Evolutionary conservation across 92 coral and sea anemone species (phyloP), one percentile per base, ranked within the genome.

Genomic region (Desmophyllum pertusum): DNA sequence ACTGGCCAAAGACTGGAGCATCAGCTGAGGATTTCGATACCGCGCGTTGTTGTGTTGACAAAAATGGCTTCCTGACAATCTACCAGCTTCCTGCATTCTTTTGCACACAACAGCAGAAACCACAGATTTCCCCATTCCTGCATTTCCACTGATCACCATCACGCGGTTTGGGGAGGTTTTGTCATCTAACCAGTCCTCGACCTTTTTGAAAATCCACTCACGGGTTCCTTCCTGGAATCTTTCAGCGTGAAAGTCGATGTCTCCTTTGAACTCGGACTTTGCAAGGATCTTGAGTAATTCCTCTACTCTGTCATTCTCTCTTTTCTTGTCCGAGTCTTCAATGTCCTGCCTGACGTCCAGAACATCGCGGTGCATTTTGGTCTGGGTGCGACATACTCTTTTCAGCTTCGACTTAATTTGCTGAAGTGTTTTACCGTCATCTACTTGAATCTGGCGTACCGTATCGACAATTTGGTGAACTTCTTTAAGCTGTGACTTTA

Each of bases 161-260:
- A 57, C 64, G 1, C 64, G 64, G 30, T 57, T 23, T 57, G 5
- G 29, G 6, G 30, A 57, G 6, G 29, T 57, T 57, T 21, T 57
- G 31, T 57, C 64, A 27, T 57, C 64, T 0, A 57, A 8, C 64
- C 64, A 57, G 25, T 21, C 64, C 3, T 57, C 31, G 17, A 88
- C 62, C 19, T 29, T 43, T 25, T 78, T 73, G 27, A 89, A 73
- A n/a, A 89, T 43, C 92, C 92, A 89, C n/a, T 31, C 64, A 21
- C 92, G 81, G 14, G 86, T 89, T 15, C 92, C 92, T 21, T 68
- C 81, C 10, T 73, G 65, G 33, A 39, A 57, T 55, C 85, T 59
- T 38, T 38, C 42, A 21, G 27, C n/a, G 55, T 70, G 61, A 39
- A 53, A 67, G n/a, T n/a, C n/a, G n/a, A n/a, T n/a, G n/a, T n/a